Percentiles rank a stretch among this genome's conserved stretches.
phyloP scores from a whole-genome alignment of 2,113 vertebrate species.

The Emydocephalus ijimae region DNA sequence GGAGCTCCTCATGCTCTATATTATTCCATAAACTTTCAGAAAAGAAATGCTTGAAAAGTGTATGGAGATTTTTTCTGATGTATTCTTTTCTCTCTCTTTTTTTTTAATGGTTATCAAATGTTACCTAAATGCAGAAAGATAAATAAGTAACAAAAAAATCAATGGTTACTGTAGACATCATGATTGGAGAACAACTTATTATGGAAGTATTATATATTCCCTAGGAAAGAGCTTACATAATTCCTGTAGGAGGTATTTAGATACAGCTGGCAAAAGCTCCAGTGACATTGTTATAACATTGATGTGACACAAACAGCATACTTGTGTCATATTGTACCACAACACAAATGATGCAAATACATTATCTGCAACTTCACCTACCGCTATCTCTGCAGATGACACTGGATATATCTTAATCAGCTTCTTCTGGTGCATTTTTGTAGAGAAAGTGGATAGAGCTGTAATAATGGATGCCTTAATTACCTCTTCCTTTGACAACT shows the following conservation, averaged over 20 bases:
- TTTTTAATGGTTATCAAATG: neutral
- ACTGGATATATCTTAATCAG: neutral
- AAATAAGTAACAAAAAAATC: neutral
- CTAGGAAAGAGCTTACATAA: neutral
- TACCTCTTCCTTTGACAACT: neutral
- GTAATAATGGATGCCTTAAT: neutral
- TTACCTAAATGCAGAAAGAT: neutral
- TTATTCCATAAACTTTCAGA: neutral
- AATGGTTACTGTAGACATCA: neutral
- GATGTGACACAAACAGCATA: neutral
- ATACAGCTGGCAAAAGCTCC: neutral
- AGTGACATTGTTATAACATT: neutral
- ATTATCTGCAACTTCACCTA: neutral
- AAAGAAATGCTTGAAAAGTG: neutral
- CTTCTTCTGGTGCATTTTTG: neutral
- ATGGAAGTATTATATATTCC: neutral
- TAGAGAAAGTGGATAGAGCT: neutral
- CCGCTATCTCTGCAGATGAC: neutral
- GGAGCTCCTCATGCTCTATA: neutral
- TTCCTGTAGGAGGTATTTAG: neutral
- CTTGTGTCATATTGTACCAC: neutral
- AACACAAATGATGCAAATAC: neutral
- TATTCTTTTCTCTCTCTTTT: neutral
- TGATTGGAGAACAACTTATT: neutral
- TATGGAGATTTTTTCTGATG: neutral